A percentile compares a stretch with the other conserved stretches of the same genome.
These are phyloP conservation scores for Penaeus monodon DNA, from an alignment of 2,888 invertebrate genomes.

Conservation along the genomic window DNA sequence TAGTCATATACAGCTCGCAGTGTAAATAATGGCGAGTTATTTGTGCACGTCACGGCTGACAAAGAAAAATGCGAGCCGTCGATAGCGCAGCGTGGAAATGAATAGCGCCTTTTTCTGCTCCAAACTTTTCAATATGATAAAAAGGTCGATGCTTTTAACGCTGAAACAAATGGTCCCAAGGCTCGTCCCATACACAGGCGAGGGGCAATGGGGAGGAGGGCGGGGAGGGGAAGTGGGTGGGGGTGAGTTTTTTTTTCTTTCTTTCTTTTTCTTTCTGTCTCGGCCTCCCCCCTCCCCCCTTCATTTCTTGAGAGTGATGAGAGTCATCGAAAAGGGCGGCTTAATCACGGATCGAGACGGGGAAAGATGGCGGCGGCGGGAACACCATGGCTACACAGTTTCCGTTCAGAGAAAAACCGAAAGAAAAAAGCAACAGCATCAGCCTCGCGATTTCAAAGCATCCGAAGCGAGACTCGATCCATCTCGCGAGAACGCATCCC, in stretches of 20 bases:
- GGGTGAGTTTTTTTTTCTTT: not conserved
- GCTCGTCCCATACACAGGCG: constrained; percentile 47
- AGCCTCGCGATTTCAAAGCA: too few relatives aligned
- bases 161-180: constrained; percentile 51
- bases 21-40: constrained; percentile 59
- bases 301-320: too few relatives aligned
- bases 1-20: constrained; percentile 58
- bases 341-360: not conserved
- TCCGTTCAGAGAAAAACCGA: not conserved
- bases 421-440: not conserved
- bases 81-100: constrained; percentile 56
- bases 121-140: constrained; percentile 59
- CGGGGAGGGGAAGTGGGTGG: not conserved
- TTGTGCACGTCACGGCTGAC: constrained; percentile 43
- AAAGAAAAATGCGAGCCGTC: constrained; percentile 58
- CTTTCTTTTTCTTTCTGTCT: not conserved
- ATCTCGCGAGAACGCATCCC: too few relatives aligned
- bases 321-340: too few relatives aligned
- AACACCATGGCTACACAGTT: too few relatives aligned
- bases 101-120: constrained; percentile 56
- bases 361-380: not conserved
- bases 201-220: constrained; percentile 2
- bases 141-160: constrained; percentile 57
- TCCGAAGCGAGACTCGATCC: too few relatives aligned
- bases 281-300: too few relatives aligned